Evolutionary conservation across 1,140 invertebrate genomes (phyloP).

Genomic region (Drosophila funebris): DNA sequence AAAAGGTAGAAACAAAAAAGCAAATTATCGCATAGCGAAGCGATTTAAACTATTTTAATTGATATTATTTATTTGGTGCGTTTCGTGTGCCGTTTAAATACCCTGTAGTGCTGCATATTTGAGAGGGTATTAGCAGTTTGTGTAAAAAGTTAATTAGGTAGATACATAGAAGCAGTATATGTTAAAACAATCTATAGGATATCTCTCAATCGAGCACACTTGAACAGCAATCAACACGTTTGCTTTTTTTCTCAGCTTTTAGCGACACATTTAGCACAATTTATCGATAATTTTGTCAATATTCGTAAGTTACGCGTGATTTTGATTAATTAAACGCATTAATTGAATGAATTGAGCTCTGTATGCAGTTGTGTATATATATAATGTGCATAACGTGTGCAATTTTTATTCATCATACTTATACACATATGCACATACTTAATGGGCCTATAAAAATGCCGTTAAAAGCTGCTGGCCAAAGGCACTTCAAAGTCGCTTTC

Average conservation of each 20-base stretch:
- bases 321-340: conserved; percentile 45
- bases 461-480: conserved; percentile 45
- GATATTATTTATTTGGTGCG: conserved; percentile 32
- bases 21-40: conserved; percentile 57
- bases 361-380: background rate
- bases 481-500: conserved; percentile 49
- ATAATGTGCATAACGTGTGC: conserved; percentile 8
- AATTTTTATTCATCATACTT: background rate
- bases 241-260: background rate
- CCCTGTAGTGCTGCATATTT: background rate
- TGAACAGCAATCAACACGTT: background rate
- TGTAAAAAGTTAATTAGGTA: too few species aligned
- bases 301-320: background rate
- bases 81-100: conserved; percentile 10
- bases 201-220: background rate
- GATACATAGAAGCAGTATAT: too few species aligned
- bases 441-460: conserved; percentile 51
- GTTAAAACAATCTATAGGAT: background rate
- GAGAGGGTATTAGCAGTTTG: background rate
- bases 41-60: conserved; percentile 75
- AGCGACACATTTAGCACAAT: background rate
- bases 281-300: conserved; percentile 3
- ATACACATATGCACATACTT: conserved; percentile 28
- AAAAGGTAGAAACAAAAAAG: conserved; percentile 20
- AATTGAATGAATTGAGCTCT: conserved; percentile 14